phyloP scores from a whole-genome alignment of 1,140 invertebrate species.

The Matsumurasca onukii region DNA sequence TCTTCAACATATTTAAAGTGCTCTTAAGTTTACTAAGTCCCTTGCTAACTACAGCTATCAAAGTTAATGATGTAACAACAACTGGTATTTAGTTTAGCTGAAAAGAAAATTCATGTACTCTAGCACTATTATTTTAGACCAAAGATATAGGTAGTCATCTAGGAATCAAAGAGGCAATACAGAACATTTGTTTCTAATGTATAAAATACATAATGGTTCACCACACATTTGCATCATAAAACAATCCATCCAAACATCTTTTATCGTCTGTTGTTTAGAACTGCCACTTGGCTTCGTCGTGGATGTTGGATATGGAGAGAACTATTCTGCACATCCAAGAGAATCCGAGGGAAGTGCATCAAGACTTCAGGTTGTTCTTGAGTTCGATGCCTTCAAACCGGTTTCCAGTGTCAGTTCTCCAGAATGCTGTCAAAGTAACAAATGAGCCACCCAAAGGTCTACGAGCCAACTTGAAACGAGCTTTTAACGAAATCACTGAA shows the following conservation, averaged over 20 bases:
- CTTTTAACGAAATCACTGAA: constrained; percentile 72
- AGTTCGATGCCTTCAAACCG: constrained; percentile 82
- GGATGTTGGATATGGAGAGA: constrained; percentile 78
- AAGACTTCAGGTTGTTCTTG: constrained; percentile 78
- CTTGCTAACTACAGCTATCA: too few species aligned
- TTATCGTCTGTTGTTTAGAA: constrained; percentile 58
- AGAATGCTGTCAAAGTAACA: constrained; percentile 91
- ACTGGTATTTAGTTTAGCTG: too few species aligned
- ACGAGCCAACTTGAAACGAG: constrained; percentile 75
- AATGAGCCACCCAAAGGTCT: constrained; percentile 91
- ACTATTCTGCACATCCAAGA: constrained; percentile 69
- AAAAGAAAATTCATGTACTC: too few species aligned
- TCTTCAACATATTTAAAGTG: too few species aligned
- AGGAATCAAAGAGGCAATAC: too few species aligned
- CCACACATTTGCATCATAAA: too few species aligned
- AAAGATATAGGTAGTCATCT: too few species aligned
- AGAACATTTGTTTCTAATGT: too few species aligned
- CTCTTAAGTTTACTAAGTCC: too few species aligned
- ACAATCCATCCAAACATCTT: neutral
- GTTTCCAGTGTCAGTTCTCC: constrained; percentile 89
- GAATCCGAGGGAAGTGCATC: constrained; percentile 59
- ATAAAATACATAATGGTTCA: too few species aligned
- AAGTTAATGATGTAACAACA: too few species aligned
- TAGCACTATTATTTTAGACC: too few species aligned
- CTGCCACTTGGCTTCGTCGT: constrained; percentile 88